Conservation (phyloP, 2,888 invertebrate species). For the Caenorhabditis uteleia region DNA sequence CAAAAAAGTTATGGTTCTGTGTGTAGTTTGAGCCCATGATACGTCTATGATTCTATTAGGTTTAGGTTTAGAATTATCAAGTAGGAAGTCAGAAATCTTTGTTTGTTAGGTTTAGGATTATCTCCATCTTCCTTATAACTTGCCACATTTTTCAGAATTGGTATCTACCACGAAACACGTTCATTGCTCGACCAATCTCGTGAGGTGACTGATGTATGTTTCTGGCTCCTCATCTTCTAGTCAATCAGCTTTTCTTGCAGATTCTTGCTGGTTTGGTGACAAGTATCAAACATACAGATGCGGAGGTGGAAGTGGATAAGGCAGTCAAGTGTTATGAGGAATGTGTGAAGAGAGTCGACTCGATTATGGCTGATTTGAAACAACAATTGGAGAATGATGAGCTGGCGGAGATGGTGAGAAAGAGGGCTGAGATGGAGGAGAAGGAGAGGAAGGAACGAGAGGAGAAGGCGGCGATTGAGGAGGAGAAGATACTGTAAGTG, state of each 20-base stretch:
- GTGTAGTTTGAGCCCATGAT: no score
- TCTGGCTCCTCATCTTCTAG: conserved; percentile 2
- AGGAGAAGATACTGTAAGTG: conserved; percentile 76
- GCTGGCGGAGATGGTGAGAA: conserved; percentile 84
- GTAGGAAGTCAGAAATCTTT: no score
- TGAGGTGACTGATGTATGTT: conserved; percentile 45
- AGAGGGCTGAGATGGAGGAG: conserved; percentile 81
- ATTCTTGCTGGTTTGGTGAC: conserved; percentile 29
- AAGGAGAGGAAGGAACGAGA: conserved; percentile 81
- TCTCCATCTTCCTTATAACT: no score
- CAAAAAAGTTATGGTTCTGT: no score
- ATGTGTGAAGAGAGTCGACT: conserved; percentile 46
- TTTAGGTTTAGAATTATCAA: no score
- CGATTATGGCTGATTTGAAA: conserved; percentile 42
- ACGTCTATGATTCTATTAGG: no score
- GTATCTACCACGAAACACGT: conserved; percentile 35
- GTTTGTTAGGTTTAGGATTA: no score
- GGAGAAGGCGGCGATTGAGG: conserved; percentile 82
- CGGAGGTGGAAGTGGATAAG: conserved; percentile 22
- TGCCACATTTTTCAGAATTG: conserved; percentile 48
- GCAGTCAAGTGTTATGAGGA: conserved; percentile 42
- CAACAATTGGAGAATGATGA: conserved; percentile 70
- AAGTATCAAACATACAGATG: conserved; percentile 29
- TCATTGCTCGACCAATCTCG: conserved; percentile 36
- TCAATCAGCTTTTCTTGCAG: conserved; percentile 23